Evolutionary conservation across 1,140 invertebrate species (phyloP), one percentile per base, ranked within the genome.

Genomic region (Lordiphosa clarofinis): DNA sequence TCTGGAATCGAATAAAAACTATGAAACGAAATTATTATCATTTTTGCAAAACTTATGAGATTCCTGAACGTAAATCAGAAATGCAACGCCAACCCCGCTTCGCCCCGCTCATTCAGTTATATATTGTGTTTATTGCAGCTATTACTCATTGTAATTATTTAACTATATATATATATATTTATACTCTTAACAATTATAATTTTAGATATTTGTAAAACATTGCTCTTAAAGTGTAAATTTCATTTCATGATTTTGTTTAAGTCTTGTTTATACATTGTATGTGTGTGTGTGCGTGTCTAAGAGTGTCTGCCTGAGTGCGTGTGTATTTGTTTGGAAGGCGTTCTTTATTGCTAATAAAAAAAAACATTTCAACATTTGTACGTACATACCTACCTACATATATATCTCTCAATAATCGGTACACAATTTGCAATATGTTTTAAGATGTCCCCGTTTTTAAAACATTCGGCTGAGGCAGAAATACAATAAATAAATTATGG

Each of bases 1-100:
- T 86, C 91, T 97, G 73, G 96, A 98, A 90, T 95, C 97, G 21
- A 97, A 95, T 84, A 98, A 98, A 90, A 97, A 99, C 89, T 99
- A 98, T 89, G 97, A 98, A 90, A 97, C 97, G 7, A 96, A 95
- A 12, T 90, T 99, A 37, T 91, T 99, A 19, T 96, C 95, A 56
- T 99, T 98, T 90, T 91, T 99, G 56, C 95, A 98, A 90, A 95
- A 97, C 90, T 92, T 98, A 88, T 95, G 92, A 92, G 78, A 82
- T 82, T 86, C 61, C 40, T 73, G 71, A 79, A 44, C 44, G 35
- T 37, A 50, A 43, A 64, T 33, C 8, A 31, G 28, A 31, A 8
- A 31, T 31, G 6, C 28, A 31, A 31, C 28, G 28, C 28, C 6
- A 31, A 31, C 7, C 28, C 28, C 28, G 28, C 28, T 31, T 8